A percentile compares a stretch with the other conserved stretches of the same genome.
Evolutionary conservation across 2,113 vertebrate genomes (phyloP).

Genomic region (Peromyscus polionotus): DNA sequence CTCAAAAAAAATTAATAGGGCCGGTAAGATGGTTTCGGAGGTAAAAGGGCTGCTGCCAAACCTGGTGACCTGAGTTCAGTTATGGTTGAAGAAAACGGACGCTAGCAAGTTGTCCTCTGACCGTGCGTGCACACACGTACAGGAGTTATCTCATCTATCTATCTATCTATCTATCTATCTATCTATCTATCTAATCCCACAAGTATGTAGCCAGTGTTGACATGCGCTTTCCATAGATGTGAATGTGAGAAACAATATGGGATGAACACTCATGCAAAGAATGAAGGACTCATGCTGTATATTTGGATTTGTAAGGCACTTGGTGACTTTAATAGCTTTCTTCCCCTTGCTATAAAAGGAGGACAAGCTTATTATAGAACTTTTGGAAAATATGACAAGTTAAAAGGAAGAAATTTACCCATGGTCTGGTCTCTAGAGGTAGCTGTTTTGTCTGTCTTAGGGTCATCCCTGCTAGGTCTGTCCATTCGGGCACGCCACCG

Average conservation of each 20-base stretch:
- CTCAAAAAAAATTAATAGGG: background rate
- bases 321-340: constrained; percentile 41
- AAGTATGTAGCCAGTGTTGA: background rate
- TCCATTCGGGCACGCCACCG: background rate
- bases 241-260: background rate
- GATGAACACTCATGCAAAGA: constrained; percentile 5
- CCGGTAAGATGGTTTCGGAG: background rate
- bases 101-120: background rate
- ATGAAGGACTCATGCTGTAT: background rate
- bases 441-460: background rate
- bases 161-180: too few species aligned
- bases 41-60: background rate
- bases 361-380: constrained; percentile 57
- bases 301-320: constrained; percentile 53
- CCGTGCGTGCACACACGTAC: background rate
- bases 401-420: constrained; percentile 17
- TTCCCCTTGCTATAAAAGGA: constrained; percentile 48
- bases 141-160: too few species aligned
- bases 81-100: background rate
- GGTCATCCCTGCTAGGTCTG: background rate
- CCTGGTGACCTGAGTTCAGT: background rate
- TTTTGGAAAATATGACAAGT: constrained; percentile 59
- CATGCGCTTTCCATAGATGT: background rate
- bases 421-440: background rate
- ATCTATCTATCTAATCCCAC: background rate